A percentile compares a stretch with the other conserved stretches of the same genome.
phyloP scores from a whole-genome alignment of 2,888 invertebrate genomes.

The Andrena minutula region DNA sequence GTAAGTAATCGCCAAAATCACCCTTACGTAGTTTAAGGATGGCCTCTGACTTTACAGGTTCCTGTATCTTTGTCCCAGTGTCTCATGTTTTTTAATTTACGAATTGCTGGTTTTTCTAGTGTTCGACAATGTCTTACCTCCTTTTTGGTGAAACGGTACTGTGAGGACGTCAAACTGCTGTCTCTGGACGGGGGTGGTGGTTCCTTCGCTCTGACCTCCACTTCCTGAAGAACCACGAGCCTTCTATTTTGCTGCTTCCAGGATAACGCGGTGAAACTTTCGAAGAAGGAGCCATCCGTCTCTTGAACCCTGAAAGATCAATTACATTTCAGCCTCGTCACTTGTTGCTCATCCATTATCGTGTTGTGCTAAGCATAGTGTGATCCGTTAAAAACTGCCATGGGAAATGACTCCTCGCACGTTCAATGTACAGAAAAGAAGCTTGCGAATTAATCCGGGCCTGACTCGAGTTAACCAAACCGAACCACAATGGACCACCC shows the following conservation, averaged over 20 bases:
- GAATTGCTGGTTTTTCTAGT: not conserved
- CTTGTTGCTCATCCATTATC: conserved; percentile 17
- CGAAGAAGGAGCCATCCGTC: conserved; percentile 97
- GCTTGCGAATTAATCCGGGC: no score
- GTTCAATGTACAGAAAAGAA: no score
- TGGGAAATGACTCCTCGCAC: no score
- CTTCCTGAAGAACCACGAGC: conserved; percentile 91
- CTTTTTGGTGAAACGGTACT: conserved; percentile 77
- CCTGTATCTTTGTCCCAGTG: not conserved
- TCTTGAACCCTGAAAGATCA: conserved; percentile 93
- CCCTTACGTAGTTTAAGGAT: no score
- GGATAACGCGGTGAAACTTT: conserved; percentile 95
- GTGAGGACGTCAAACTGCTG: conserved; percentile 82
- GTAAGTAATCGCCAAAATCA: no score
- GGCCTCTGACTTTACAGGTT: no score
- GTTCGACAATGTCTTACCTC: conserved; percentile 64
- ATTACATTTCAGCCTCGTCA: conserved; percentile 1
- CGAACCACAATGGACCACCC: no score
- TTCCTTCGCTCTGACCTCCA: conserved; percentile 89
- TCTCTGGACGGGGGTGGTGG: conserved; percentile 86
- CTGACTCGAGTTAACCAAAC: no score
- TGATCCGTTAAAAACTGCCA: no score
- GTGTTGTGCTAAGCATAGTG: no score
- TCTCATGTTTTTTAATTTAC: not conserved
- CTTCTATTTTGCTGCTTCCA: conserved; percentile 97